A percentile compares a stretch with the other conserved stretches of the same genome.
These are phyloP conservation scores for Malacoraja senta DNA, from an alignment of 2,797 vertebrate genomes.

Conservation along the genomic window DNA sequence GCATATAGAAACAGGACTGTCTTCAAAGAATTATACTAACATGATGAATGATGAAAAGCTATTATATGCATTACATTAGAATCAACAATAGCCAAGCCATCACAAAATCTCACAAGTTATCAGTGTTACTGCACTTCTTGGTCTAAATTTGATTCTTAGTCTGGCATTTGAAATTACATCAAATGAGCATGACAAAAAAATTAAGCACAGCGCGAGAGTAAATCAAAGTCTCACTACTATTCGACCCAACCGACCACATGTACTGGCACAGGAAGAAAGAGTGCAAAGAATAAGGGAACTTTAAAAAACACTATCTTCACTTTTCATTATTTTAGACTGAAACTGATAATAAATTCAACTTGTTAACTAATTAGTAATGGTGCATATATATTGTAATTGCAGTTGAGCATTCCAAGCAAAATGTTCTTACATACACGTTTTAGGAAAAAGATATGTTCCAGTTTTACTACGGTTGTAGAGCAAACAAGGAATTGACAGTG, in stretches of 20 bases:
- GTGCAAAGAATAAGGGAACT: background rate
- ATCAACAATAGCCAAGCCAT: background rate
- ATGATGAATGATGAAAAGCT: background rate
- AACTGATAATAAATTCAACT: background rate
- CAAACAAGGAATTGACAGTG: background rate
- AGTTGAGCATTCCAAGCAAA: background rate
- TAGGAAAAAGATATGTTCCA: no score
- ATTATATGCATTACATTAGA: background rate
- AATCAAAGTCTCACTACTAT: background rate
- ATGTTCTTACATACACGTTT: background rate
- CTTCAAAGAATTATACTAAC: background rate
- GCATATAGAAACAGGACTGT: background rate
- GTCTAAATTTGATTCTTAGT: background rate
- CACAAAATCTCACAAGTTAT: background rate
- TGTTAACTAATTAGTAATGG: background rate
- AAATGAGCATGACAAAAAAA: background rate
- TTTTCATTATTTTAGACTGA: background rate
- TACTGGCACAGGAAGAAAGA: background rate
- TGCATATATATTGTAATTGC: background rate
- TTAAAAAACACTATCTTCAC: background rate
- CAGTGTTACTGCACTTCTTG: background rate
- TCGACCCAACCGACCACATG: background rate
- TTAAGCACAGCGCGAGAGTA: background rate
- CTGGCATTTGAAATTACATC: background rate
- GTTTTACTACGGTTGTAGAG: background rate